These are phyloP conservation scores for Brachyptera risi DNA, from an alignment of 2,888 invertebrate genomes.

Conservation along the genomic window DNA sequence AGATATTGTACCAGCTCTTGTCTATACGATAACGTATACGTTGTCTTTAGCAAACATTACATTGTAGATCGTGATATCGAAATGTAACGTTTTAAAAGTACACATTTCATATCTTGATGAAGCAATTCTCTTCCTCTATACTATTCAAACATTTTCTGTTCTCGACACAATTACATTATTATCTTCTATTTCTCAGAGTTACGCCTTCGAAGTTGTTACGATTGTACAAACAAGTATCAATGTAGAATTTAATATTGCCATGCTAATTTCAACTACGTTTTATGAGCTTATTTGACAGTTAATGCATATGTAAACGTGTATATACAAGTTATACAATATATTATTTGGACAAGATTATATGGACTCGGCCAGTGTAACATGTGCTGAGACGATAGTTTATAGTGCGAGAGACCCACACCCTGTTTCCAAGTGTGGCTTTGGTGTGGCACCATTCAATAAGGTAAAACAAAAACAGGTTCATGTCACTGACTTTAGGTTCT, in stretches of 20 bases:
- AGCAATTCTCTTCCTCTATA: background rate
- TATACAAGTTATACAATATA: background rate
- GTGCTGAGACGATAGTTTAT: slow-evolving; percentile 16
- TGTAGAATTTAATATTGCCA: background rate
- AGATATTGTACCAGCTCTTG: too few relatives aligned
- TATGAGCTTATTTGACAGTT: slow-evolving; percentile 19
- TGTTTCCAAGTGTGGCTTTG: background rate
- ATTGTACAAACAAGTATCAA: slow-evolving; percentile 3
- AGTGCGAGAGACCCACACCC: background rate
- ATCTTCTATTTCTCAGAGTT: slow-evolving; percentile 1
- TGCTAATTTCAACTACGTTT: slow-evolving; percentile 18
- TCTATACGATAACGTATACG: background rate
- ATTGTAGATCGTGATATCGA: background rate
- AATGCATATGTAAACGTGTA: slow-evolving; percentile 18
- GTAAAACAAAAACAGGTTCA: slow-evolving; percentile 12
- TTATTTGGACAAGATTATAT: slow-evolving; percentile 10
- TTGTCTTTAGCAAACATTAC: background rate
- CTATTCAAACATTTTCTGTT: too few relatives aligned
- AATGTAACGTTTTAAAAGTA: background rate
- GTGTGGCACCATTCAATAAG: slow-evolving; percentile 9
- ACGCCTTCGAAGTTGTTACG: slow-evolving; percentile 6
- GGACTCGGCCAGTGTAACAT: slow-evolving; percentile 1
- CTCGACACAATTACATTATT: slow-evolving; percentile 15
- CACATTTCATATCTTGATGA: slow-evolving; percentile 4
- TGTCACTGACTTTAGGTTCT: slow-evolving; percentile 12